A percentile compares a stretch with the other conserved stretches of the same genome.
Evolutionary conservation across 2,797 vertebrate species (phyloP).

Genomic region (Galagoides demidoff): DNA sequence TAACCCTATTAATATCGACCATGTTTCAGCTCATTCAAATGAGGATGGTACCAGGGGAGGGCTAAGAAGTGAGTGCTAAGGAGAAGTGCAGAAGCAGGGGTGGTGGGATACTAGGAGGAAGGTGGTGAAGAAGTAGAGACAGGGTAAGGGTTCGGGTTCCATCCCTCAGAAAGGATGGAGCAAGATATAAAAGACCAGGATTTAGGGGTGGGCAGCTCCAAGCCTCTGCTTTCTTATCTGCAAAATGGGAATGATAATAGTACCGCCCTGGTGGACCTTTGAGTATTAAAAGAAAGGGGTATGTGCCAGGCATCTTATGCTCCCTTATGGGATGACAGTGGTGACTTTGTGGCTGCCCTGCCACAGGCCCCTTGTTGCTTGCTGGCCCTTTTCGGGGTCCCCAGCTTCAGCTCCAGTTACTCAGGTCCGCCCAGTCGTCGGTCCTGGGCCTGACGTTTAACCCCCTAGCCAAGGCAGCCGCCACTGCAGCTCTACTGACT

Average conservation of each 20-base stretch:
- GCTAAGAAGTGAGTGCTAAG: neutral
- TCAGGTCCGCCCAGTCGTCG: neutral
- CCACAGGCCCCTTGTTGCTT: neutral
- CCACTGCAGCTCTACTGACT: accelerated
- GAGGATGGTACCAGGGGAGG: accelerated
- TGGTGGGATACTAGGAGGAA: neutral
- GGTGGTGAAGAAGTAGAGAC: neutral
- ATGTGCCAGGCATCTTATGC: accelerated
- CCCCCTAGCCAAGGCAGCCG: neutral
- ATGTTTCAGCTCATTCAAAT: neutral
- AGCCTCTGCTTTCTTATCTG: neutral
- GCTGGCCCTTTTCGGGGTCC: neutral
- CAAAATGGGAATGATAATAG: neutral
- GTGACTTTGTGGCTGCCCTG: neutral
- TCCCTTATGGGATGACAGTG: accelerated
- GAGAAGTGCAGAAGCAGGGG: accelerated
- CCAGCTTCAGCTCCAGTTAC: accelerated
- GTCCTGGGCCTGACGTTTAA: too few relatives aligned
- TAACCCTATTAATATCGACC: neutral
- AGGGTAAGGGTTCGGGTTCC: neutral
- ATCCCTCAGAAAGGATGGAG: neutral
- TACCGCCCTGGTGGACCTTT: accelerated
- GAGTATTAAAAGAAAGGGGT: neutral
- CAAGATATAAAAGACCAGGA: neutral
- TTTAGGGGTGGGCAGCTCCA: neutral